A percentile compares a stretch with the other conserved stretches of the same genome.
These are phyloP conservation scores for Pseudococcus viburni DNA, from an alignment of 2,888 invertebrate species.

Conservation along the genomic window DNA sequence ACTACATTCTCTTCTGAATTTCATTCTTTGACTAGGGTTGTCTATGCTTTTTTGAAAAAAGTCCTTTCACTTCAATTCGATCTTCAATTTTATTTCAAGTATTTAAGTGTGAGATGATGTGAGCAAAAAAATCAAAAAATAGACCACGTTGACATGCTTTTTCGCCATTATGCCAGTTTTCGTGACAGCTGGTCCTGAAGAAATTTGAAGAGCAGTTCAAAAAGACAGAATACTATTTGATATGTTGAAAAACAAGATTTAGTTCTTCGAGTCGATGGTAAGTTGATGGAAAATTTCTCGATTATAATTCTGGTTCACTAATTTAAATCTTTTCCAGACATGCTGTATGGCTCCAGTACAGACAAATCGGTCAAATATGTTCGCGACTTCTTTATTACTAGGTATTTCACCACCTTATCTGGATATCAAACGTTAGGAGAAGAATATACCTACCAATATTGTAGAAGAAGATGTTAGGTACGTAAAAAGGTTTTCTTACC, in stretches of 20 bases:
- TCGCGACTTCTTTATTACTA: slow-evolving; percentile 84
- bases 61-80: too few relatives aligned
- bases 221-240: slow-evolving; percentile 83
- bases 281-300: slow-evolving; percentile 52
- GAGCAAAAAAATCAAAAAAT: neutral
- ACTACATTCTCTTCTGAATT: too few relatives aligned
- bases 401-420: slow-evolving; percentile 83
- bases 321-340: slow-evolving; percentile 70
- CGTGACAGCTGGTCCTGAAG: slow-evolving; percentile 80
- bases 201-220: slow-evolving; percentile 84
- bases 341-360: slow-evolving; percentile 75
- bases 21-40: too few relatives aligned
- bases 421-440: slow-evolving; percentile 95
- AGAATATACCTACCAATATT: slow-evolving; percentile 96
- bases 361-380: slow-evolving; percentile 75
- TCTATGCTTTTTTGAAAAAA: too few relatives aligned
- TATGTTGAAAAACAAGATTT: slow-evolving; percentile 79
- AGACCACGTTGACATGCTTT: neutral
- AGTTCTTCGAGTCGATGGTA: slow-evolving; percentile 74
- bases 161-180: slow-evolving; percentile 71
- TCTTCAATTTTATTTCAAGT: too few relatives aligned
- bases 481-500: slow-evolving; percentile 79
- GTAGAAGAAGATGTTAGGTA: slow-evolving; percentile 84
- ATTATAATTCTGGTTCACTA: neutral
- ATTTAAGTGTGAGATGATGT: neutral